Evolutionary conservation across 2,797 vertebrate genomes (phyloP), one percentile per base, ranked within the genome.

Genomic region (Psittacula derbiana): DNA sequence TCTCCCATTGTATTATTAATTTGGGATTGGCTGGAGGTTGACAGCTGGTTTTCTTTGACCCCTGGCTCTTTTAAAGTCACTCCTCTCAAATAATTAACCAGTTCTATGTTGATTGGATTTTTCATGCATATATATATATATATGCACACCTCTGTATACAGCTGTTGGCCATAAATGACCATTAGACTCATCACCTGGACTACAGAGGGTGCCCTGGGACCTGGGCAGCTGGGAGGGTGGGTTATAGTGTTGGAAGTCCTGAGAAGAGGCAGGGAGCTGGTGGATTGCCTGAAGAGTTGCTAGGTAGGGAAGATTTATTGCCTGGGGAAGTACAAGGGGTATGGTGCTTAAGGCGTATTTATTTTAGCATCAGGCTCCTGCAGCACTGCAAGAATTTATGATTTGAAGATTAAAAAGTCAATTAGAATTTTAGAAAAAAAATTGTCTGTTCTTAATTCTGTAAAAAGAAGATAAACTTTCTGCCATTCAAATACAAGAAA

Each of bases 21-120:
- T 94, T 86, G 86, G 86, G 91, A 95, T 90, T 91, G 90, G 92
- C 92, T 95, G 88, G 92, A 81, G 49, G 76, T 75, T 93, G 83
- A 93, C 95, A 96, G 90, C 90, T 96, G 94, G 73, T 91, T 97
- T 96, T 0, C 46, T 88, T 92, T 93, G 95, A 95, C 83, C 86
- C 13, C 23, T 80, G 55, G 41, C 62, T 95, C 74, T 82, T 86
- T 81, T 64, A 61, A 91, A 92, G 66, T 80, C 67, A 74, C 36
- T 86, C 41, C 52, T 44, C 40, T 70, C 1, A 5, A 82, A 96
- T 83, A 95, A 81, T 84, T 83, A 90, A 25, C 70, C 50, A 66
- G 65, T 79, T 57, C 73, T 92, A 36, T 10, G 24, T 72, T 78
- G 88, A 66, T 1, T 81, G 60, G 52, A 13, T 81, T 96, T 78